Evolutionary conservation across 2,797 vertebrate genomes (phyloP), one percentile per base, ranked within the genome.

Genomic region (Falco novaeseelandiae): DNA sequence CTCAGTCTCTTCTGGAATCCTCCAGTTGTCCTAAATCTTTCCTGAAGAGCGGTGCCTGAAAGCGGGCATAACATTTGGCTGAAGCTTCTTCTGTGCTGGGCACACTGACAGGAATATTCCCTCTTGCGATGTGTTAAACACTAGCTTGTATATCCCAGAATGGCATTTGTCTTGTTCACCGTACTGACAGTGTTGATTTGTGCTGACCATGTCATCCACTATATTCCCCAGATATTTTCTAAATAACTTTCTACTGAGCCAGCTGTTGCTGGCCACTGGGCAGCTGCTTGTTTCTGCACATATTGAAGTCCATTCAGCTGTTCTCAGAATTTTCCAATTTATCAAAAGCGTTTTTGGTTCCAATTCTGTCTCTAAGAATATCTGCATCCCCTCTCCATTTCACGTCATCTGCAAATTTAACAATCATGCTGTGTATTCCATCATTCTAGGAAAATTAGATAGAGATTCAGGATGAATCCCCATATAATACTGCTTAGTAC

Each of bases 301-400:
- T 65, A 38, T 0, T 65, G 36, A 81, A 63, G 38, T 71, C 90
- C 69, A 78, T 81, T 44, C 94, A 94, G 83, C 58, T 88, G 61
- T 83, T 95, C 54, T 88, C 65, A 90, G 77, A 88, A 83, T 88
- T 88, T 83, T 86, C n/a, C 40, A 15, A 5, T 83, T 93, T 58
- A 57, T 86, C 72, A 83, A 63, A 9, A 83, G 1, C n/a, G 21
- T 74, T 81, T 94, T 88, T 32, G 69, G 46, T 72, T 81, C 54
- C 62, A 88, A 2, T 42, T 17, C 26, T 70, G 34, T 66, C 66
- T 89, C 32, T 46, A 52, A 88, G 72, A 70, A 49, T 90, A 57
- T 79, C 30, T 84, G 29, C 14, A 57, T 25, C 4, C 6, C 44
- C 9, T 74, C 49, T 81, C 72, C 11, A 32, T 90, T 83, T 83